A percentile compares a stretch with the other conserved stretches of the same genome.
Conservation (phyloP, 2,888 invertebrate species). For the Caradrina kadenii region DNA sequence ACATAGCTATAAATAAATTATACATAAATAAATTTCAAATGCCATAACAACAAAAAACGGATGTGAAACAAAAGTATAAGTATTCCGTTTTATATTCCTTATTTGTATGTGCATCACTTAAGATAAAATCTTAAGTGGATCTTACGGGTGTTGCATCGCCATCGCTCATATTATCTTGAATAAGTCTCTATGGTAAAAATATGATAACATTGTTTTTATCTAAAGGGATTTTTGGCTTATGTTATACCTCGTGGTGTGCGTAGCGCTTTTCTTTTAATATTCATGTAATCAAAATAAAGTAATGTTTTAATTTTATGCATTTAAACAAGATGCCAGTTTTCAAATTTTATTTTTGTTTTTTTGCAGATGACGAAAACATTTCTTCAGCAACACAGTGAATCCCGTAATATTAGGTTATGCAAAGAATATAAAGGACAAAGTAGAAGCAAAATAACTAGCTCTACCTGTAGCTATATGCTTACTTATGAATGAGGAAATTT, state of each 20-base stretch:
- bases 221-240: background rate
- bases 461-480: background rate
- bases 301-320: background rate
- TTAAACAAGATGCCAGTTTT: background rate
- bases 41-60: constrained; percentile 17
- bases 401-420: background rate
- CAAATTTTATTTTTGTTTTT: background rate
- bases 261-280: background rate
- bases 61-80: constrained; percentile 31
- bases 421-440: background rate
- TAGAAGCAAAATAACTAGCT: background rate
- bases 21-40: constrained; percentile 8
- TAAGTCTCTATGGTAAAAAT: background rate
- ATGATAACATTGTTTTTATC: background rate
- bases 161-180: constrained; percentile 7
- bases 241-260: background rate
- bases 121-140: constrained; percentile 36
- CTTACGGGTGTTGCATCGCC: constrained; percentile 26
- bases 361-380: constrained; percentile 2
- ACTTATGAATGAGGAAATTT: constrained; percentile 39
- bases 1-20: constrained; percentile 7
- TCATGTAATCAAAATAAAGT: background rate
- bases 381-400: background rate
- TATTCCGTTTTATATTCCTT: constrained; percentile 32
- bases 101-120: constrained; percentile 34